Evolutionary conservation across 2,888 invertebrate genomes (phyloP).

Genomic region (Rhagonycha fulva): DNA sequence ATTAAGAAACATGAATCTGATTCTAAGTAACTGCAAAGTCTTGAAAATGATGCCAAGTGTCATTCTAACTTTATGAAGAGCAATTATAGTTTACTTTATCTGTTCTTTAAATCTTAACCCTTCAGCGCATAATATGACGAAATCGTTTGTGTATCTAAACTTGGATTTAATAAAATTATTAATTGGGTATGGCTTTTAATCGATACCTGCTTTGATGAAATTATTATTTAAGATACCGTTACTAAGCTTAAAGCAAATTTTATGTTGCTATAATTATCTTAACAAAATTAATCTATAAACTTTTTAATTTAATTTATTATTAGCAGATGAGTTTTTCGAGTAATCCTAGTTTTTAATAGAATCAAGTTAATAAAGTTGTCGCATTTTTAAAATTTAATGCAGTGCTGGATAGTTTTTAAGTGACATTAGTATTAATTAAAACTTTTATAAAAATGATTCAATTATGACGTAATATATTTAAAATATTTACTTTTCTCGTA

Average conservation of each 20-base stretch:
- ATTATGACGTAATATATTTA: background rate
- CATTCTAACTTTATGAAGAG: slow-evolving; percentile 1
- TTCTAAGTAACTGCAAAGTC: background rate
- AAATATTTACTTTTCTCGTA: background rate
- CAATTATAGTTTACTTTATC: background rate
- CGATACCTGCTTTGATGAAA: background rate
- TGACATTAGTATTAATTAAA: background rate
- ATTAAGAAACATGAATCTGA: slow-evolving; percentile 4
- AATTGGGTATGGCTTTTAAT: background rate
- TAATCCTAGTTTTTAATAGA: background rate
- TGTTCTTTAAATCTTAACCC: background rate
- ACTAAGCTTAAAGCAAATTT: slow-evolving; percentile 1
- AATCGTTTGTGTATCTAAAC: background rate
- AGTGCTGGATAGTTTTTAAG: background rate
- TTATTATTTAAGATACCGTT: background rate
- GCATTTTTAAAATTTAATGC: background rate
- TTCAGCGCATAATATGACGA: background rate
- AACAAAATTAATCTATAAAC: background rate
- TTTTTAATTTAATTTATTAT: background rate
- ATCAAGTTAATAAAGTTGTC: background rate
- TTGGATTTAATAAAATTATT: background rate
- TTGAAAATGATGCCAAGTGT: slow-evolving; percentile 3
- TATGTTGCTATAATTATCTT: background rate
- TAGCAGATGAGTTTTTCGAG: background rate
- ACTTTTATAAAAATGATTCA: background rate